Conservation (phyloP, 2,888 invertebrate genomes). For the Noctuana brunneofusca region DNA sequence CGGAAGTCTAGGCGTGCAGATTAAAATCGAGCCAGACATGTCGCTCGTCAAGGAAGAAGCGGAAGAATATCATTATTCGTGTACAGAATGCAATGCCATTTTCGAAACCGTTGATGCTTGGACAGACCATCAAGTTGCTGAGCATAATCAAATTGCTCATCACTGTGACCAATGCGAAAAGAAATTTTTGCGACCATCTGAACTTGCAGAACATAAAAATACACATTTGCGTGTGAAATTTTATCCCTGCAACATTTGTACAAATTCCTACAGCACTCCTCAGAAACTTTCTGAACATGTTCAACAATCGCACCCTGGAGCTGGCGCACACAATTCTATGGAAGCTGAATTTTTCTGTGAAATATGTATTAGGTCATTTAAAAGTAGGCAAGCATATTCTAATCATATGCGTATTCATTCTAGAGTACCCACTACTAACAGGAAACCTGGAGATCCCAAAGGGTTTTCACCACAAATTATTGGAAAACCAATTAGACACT, state of each 20-base stretch:
- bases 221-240: constrained; percentile 86
- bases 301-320: constrained; percentile 74
- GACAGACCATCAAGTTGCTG: constrained; percentile 82
- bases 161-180: constrained; percentile 85
- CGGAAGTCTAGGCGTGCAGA: constrained; percentile 57
- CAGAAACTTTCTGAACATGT: constrained; percentile 83
- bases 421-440: constrained; percentile 77
- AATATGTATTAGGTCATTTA: constrained; percentile 83
- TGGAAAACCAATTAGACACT: constrained; percentile 71
- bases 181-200: constrained; percentile 82
- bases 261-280: constrained; percentile 84
- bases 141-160: constrained; percentile 79
- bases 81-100: constrained; percentile 84
- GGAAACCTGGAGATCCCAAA: constrained; percentile 67
- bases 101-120: constrained; percentile 82
- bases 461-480: constrained; percentile 73
- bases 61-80: constrained; percentile 82
- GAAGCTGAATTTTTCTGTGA: constrained; percentile 80
- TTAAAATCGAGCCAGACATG: constrained; percentile 63
- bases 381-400: constrained; percentile 80
- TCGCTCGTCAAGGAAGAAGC: constrained; percentile 76
- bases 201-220: constrained; percentile 85
- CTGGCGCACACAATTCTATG: constrained; percentile 48
- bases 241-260: constrained; percentile 83
- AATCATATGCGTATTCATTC: constrained; percentile 82